Conservation (phyloP, 1,140 invertebrate genomes). For the Sycobia sp. region DNA sequence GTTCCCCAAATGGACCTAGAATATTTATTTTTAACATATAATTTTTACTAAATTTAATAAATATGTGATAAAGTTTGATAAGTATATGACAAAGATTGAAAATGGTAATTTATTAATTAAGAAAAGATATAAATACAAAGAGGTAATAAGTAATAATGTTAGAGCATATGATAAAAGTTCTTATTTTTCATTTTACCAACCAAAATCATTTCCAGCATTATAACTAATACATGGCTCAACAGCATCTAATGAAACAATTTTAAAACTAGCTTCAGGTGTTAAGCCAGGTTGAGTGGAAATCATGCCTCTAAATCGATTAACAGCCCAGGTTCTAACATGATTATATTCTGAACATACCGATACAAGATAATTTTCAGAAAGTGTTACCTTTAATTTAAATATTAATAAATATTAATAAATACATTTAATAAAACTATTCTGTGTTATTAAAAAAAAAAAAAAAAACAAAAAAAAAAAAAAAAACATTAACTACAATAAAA, state of each 20-base stretch:
- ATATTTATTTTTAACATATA: too few species aligned
- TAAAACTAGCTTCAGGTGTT: constrained; percentile 94
- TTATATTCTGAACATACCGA: constrained; percentile 98
- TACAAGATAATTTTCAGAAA: constrained; percentile 96
- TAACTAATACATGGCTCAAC: constrained; percentile 79
- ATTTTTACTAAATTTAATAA: too few species aligned
- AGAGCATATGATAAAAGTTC: too few species aligned
- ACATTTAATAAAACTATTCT: neutral
- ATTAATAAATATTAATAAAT: neutral
- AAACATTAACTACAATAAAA: too few species aligned
- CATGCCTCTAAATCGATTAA: constrained; percentile 94
- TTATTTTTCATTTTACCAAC: constrained; percentile 50
- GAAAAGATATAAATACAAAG: neutral
- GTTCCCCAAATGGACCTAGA: constrained; percentile 94
- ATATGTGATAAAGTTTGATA: too few species aligned
- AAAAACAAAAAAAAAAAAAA: constrained; percentile 3
- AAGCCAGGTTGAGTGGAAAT: constrained; percentile 98
- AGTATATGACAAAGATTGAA: neutral
- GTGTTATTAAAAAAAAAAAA: constrained; percentile 19
- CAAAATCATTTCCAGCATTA: constrained; percentile 79
- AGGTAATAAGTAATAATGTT: too few species aligned
- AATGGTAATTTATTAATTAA: neutral
- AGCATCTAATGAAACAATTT: constrained; percentile 89
- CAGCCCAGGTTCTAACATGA: constrained; percentile 95
- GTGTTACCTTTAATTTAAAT: constrained; percentile 72